Evolutionary conservation across 2,888 invertebrate species (phyloP).

Genomic region (Leptothorax acervorum): DNA sequence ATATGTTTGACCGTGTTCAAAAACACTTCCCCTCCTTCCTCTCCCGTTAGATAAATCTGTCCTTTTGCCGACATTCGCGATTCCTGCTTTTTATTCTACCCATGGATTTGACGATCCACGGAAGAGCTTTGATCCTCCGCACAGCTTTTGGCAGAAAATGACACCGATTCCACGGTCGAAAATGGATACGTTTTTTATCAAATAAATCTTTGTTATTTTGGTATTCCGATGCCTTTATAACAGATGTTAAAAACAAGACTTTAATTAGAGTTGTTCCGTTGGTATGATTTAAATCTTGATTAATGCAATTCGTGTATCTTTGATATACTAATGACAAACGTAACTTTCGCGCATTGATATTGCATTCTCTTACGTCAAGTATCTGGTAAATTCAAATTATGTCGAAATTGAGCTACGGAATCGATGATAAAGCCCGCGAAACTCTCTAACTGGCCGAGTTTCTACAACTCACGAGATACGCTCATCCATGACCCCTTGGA

Average conservation of each 20-base stretch:
- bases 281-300: background rate
- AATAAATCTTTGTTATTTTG: constrained; percentile 13
- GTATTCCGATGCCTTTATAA: background rate
- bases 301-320: background rate
- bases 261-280: background rate
- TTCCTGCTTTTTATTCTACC: constrained; percentile 36
- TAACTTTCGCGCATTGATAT: background rate
- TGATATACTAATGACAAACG: background rate
- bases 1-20: constrained; percentile 81
- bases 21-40: constrained; percentile 69
- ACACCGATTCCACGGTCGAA: constrained; percentile 9
- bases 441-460: constrained; percentile 31
- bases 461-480: constrained; percentile 41
- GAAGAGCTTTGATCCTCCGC: constrained; percentile 42
- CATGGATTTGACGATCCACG: constrained; percentile 38
- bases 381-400: constrained; percentile 14
- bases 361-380: background rate
- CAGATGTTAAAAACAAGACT: background rate
- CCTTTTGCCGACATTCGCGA: constrained; percentile 56
- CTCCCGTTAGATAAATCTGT: constrained; percentile 57
- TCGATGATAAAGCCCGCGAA: background rate
- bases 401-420: background rate
- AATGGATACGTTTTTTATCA: background rate
- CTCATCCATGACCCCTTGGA: constrained; percentile 43
- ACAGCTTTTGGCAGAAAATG: constrained; percentile 30